Evolutionary conservation across 2,113 vertebrate species (phyloP), one percentile per base, ranked within the genome.

Genomic region (Oplegnathus fasciatus): DNA sequence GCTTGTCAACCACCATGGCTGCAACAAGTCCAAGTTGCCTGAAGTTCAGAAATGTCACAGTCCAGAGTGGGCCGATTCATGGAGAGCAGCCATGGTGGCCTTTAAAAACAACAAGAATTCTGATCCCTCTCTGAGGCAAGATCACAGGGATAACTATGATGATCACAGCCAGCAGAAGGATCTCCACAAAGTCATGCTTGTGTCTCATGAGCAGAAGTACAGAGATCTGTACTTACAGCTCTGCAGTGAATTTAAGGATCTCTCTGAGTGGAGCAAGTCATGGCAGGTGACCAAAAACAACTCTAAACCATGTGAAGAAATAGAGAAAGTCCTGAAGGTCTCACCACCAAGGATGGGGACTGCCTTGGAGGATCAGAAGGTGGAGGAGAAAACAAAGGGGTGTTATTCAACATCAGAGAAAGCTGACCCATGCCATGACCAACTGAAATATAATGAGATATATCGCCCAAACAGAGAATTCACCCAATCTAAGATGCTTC

Each of bases 271-370:
- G 93, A 80, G 24, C 17, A 84, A 83, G 46, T 93, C 93, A n/a
- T 94, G 91, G 91, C 54, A 87, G 66, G 61, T 91, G 24, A 74
- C 65, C n/a, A 93, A 91, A 72, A 93, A 93, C 74, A 88, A 86
- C 46, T 85, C 80, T 7, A 78, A 91, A 44, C 89, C 90, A 9
- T 77, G 75, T 55, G 83, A 85, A 20, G 90, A 89, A 72, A 78
- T 91, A 9, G 22, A 86, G 28, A 87, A 88, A 26, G 37, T 87
- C 1, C 86, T 90, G 1, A 91, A 84, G 28, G 0, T 48, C 2
- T 4, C 1, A 0, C 65, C 60, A 20, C 32, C 69, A 34, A 80
- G 8, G 70, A 26, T 64, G 24, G 60, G 75, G 11, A n/a, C 34
- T 44, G 2, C 26, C 72, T n/a, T 24, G 24, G 48, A 83, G 26